Evolutionary conservation across 1,140 invertebrate genomes (phyloP).

Genomic region (Hyles vespertilio): DNA sequence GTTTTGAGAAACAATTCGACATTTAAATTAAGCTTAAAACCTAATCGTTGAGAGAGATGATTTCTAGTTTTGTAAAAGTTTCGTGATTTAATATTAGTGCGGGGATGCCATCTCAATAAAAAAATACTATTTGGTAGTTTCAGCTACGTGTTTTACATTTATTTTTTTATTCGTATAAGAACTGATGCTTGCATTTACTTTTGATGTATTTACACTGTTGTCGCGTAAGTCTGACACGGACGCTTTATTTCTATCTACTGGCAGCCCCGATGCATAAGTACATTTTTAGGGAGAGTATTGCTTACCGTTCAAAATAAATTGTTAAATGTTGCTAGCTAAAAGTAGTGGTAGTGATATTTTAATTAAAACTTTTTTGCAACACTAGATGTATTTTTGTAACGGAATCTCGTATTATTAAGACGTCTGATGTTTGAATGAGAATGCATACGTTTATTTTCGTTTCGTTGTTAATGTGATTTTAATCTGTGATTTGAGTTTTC

Average conservation of each 20-base stretch:
- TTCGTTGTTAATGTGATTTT: constrained; percentile 29
- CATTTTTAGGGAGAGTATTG: constrained; percentile 55
- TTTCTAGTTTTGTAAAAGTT: constrained; percentile 55
- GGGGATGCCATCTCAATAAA: constrained; percentile 44
- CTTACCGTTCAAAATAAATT: constrained; percentile 60
- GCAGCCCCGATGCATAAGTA: constrained; percentile 33
- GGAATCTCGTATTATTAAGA: constrained; percentile 51
- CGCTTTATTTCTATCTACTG: constrained; percentile 34
- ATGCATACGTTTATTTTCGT: constrained; percentile 7
- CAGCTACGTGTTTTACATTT: constrained; percentile 24
- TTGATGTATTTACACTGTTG: constrained; percentile 38
- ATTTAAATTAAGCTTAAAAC: constrained; percentile 26
- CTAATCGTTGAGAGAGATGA: constrained; percentile 62
- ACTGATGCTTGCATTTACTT: constrained; percentile 58
- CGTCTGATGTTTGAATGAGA: too few species aligned
- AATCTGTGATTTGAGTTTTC: constrained; percentile 36
- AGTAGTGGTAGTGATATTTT: constrained; percentile 51
- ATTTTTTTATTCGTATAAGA: constrained; percentile 33
- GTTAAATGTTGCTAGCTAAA: constrained; percentile 59
- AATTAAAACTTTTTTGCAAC: constrained; percentile 54
- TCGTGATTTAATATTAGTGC: constrained; percentile 33
- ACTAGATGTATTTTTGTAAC: constrained; percentile 58
- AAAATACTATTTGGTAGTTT: constrained; percentile 26
- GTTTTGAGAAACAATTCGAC: constrained; percentile 27
- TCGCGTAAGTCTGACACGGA: constrained; percentile 28